phyloP scores from a whole-genome alignment of 2,113 vertebrate species.

The Sinocyclocheilus anshuiensis region DNA sequence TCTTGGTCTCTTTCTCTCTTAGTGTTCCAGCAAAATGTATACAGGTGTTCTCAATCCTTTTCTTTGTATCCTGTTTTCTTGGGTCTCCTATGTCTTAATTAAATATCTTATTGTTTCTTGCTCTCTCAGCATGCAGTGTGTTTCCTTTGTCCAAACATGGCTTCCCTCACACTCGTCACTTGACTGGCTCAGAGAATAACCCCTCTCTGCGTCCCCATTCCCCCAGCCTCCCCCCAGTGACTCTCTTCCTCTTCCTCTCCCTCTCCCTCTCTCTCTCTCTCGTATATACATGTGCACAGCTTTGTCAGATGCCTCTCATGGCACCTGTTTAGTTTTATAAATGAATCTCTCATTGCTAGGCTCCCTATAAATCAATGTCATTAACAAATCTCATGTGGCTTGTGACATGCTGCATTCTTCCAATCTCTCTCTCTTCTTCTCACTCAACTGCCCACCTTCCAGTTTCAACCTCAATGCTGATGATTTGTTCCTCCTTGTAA shows the following conservation, averaged over 20 bases:
- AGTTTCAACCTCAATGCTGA: background rate
- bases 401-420: conserved; percentile 17
- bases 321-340: conserved; percentile 38
- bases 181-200: conserved; percentile 28
- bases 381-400: conserved; percentile 20
- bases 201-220: conserved; percentile 58
- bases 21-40: background rate
- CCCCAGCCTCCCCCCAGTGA: background rate
- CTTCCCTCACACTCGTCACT: conserved; percentile 18
- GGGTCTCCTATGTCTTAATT: background rate
- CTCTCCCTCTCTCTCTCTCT: conserved; percentile 36
- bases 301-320: conserved; percentile 2
- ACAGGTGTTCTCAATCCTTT: conserved; percentile 1
- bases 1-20: background rate
- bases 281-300: conserved; percentile 22
- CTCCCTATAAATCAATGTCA: conserved; percentile 29
- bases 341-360: conserved; percentile 38
- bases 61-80: background rate
- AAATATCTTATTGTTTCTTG: background rate
- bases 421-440: background rate
- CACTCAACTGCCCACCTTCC: background rate
- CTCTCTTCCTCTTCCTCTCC: background rate
- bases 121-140: background rate
- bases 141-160: background rate
- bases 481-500: background rate